Base-by-base conservation (phyloP, 2,797 vertebrate species). In the Carcharodon carcharias region DNA sequence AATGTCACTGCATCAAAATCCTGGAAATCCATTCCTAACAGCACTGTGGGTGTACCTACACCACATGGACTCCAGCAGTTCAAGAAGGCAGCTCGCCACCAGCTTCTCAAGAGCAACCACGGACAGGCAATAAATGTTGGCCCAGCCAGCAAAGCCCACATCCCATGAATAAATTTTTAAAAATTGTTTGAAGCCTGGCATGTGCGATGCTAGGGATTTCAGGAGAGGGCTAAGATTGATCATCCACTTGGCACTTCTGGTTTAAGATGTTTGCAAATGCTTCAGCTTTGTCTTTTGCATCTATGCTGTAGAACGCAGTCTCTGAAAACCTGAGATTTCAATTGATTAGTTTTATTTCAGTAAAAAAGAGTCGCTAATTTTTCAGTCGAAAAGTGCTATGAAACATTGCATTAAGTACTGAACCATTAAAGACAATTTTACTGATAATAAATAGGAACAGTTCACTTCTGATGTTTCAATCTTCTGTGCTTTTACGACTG, bases 261-360 rank as follows among this genome's bases (percentile, higher is more conserved):
- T 4, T 35, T 9, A 77, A 14, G 35, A 31, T 77, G 35, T 31
- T 77, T 77, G 35, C 11, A n/a, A 77, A 28, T 77, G 31, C 31
- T 50, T 23, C 85, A 9, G 31, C 56, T 23, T 58, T 56, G 54
- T 7, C 1, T 9, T 77, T 77, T 71, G 73, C 23, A 93, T 67
- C 23, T 45, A 67, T 63, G 23, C 65, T 67, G n/a, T 71, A 58
- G 45, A 95, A 73, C 31, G 4, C 18, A 77, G 69, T 77, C 69
- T 73, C 50, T 54, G 26, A 73, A 69, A 63, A 26, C 69, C 26
- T 95, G 67, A 95, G 67, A 56, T 56, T 95, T 54, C 16, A 56
- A 95, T 77, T 73, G 28, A n/a, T 77, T 77, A 50, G 18, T 95
- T 95, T 95, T 95, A 73, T 56, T 95, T 77, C 14, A 16, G 94